Evolutionary conservation across 2,797 vertebrate species (phyloP).

Genomic region (Catostomus latipinnis): DNA sequence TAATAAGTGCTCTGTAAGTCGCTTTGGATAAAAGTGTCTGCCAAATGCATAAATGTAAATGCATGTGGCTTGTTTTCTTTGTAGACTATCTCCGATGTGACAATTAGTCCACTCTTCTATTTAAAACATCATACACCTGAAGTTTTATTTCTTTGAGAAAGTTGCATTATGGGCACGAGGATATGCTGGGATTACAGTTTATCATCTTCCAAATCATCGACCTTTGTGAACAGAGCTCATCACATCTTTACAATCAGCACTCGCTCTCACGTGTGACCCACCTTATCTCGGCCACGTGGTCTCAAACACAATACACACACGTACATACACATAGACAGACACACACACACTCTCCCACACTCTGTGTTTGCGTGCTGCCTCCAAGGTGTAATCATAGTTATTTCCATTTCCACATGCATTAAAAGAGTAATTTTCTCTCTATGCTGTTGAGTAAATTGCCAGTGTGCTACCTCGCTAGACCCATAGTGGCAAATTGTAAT

Average conservation of each 20-base stretch:
- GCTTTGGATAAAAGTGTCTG: too few species aligned
- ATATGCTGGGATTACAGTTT: conserved; percentile 16
- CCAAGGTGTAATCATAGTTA: conserved; percentile 73
- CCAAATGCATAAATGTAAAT: too few species aligned
- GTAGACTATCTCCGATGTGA: too few species aligned
- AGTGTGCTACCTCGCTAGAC: conserved; percentile 38
- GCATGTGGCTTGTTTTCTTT: too few species aligned
- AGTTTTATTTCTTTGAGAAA: background rate
- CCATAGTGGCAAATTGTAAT: background rate
- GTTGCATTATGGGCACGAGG: background rate
- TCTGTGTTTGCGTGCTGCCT: conserved; percentile 26
- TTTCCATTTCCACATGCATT: conserved; percentile 69
- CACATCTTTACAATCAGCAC: background rate
- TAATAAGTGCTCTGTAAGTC: too few species aligned
- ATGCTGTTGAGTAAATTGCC: conserved; percentile 53
- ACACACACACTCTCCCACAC: conserved; percentile 21
- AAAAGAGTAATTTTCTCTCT: conserved; percentile 67
- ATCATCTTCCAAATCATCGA: conserved; percentile 3
- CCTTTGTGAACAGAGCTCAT: conserved; percentile 11
- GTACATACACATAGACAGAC: background rate
- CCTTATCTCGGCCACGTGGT: background rate
- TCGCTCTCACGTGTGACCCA: background rate
- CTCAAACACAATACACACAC: conserved; percentile 11
- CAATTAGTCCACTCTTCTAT: too few species aligned
- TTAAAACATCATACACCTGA: too few species aligned